Conservation (phyloP, 2,797 vertebrate genomes). For the Allobates femoralis region DNA sequence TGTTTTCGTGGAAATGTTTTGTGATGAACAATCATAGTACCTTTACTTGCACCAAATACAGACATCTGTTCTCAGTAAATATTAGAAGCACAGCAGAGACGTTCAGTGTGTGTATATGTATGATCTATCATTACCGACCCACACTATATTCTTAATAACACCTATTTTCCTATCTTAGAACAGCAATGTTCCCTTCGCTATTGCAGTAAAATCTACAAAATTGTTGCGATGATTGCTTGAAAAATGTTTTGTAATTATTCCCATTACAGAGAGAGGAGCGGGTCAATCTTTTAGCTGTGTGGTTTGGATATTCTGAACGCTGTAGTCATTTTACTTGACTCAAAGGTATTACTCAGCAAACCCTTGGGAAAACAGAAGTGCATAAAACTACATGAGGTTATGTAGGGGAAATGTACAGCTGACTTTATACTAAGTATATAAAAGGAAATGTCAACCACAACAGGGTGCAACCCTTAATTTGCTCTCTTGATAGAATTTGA, state of each 20-base stretch:
- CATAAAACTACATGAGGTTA: constrained; percentile 1
- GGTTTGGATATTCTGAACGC: constrained; percentile 23
- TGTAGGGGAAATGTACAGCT: background rate
- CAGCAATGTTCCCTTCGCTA: constrained; percentile 58
- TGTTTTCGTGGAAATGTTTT: constrained; percentile 37
- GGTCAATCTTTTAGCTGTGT: constrained; percentile 43
- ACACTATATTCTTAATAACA: constrained; percentile 47
- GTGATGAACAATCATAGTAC: constrained; percentile 22
- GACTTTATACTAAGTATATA: background rate
- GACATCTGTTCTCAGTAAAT: constrained; percentile 41
- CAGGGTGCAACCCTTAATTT: background rate
- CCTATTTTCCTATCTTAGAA: constrained; percentile 53
- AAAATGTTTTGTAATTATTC: constrained; percentile 53
- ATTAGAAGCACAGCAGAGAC: constrained; percentile 12
- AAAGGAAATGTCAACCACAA: background rate
- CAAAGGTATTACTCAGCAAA: constrained; percentile 38
- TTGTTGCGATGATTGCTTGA: constrained; percentile 47
- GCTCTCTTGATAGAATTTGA: background rate
- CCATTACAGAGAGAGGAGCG: constrained; percentile 46
- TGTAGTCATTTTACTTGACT: constrained; percentile 32
- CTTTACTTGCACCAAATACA: background rate
- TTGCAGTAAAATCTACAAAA: constrained; percentile 30
- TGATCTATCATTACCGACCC: constrained; percentile 41
- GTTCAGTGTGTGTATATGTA: constrained; percentile 28
- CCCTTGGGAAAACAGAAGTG: constrained; percentile 34